Conservation (phyloP, 2,888 invertebrate genomes). For the Subacronicta megacephala region DNA sequence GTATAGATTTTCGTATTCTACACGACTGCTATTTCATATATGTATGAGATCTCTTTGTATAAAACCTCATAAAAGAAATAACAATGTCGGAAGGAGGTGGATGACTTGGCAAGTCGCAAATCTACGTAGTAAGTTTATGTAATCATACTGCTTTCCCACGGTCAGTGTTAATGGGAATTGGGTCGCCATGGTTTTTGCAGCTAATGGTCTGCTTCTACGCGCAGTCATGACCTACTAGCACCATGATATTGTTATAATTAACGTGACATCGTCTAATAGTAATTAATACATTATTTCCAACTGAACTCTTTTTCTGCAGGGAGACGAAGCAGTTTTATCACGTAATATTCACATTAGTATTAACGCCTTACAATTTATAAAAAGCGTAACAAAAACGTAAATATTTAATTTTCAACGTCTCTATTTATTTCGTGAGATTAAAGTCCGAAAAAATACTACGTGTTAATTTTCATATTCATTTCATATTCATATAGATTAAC, state of each 20-base stretch:
- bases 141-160: conserved; percentile 46
- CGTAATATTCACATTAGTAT: not conserved
- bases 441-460: too few species aligned
- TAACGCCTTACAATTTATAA: conserved; percentile 1
- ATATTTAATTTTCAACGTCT: not conserved
- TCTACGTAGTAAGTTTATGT: conserved; percentile 17
- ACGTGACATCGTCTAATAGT: not conserved
- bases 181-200: conserved; percentile 24
- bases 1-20: too few species aligned
- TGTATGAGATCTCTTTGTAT: too few species aligned
- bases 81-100: not conserved
- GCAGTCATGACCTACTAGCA: conserved; percentile 19
- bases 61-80: too few species aligned
- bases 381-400: conserved; percentile 1
- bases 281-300: conserved; percentile 14
- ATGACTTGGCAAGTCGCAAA: conserved; percentile 1
- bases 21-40: too few species aligned
- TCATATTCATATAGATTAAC: conserved; percentile 14
- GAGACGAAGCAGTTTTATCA: too few species aligned
- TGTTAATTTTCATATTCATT: too few species aligned
- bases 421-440: conserved; percentile 7
- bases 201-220: conserved; percentile 22
- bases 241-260: conserved; percentile 13
- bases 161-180: conserved; percentile 35
- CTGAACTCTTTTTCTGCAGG: too few species aligned